Conservation (phyloP, 2,113 vertebrate genomes). For the Rhea americana region DNA sequence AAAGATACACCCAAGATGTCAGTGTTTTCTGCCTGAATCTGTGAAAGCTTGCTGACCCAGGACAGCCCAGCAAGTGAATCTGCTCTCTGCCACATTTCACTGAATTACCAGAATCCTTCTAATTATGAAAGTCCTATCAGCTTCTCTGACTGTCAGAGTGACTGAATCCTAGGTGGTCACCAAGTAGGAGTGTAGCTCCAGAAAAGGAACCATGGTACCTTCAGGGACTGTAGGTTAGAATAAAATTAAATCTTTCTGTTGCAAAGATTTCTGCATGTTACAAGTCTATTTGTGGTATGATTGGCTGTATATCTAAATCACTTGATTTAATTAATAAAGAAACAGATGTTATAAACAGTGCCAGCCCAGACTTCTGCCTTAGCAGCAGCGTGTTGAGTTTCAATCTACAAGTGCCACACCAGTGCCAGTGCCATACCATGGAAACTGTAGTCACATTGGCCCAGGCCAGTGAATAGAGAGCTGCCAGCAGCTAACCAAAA, state of each 20-base stretch:
- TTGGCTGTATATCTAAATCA: not conserved
- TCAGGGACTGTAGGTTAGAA: not conserved
- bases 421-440: too few relatives aligned
- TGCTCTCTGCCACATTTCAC: not conserved
- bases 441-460: not conserved
- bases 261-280: not conserved
- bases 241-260: not conserved
- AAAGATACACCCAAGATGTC: not conserved
- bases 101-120: not conserved
- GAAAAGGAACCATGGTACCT: not conserved
- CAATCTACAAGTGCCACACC: not conserved
- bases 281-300: not conserved
- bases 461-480: not conserved
- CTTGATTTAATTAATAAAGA: not conserved
- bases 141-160: not conserved
- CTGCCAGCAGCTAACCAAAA: not conserved
- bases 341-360: not conserved
- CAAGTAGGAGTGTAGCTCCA: not conserved
- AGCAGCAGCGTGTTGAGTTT: not conserved
- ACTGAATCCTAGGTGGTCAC: not conserved
- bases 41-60: not conserved
- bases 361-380: not conserved
- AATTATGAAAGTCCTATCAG: not conserved
- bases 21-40: not conserved
- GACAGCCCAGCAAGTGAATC: not conserved